phyloP scores from a whole-genome alignment of 2,888 invertebrate genomes.

The Heliconius sara region DNA sequence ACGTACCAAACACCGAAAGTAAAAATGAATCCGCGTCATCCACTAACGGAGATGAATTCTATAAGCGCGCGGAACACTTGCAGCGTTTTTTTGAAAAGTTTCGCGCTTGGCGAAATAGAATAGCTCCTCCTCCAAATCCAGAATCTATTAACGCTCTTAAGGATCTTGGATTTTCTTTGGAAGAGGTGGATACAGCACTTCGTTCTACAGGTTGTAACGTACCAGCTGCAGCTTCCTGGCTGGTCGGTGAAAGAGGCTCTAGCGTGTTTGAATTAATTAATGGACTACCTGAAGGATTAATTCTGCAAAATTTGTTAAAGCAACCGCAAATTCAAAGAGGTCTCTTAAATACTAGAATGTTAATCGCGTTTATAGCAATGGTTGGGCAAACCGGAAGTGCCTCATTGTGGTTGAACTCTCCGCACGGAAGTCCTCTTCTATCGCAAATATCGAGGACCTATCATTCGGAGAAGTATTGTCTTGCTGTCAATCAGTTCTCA shows the following conservation, averaged over 20 bases:
- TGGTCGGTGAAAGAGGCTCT: slow-evolving; percentile 75
- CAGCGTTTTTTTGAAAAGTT: slow-evolving; percentile 74
- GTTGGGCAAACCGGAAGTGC: slow-evolving; percentile 76
- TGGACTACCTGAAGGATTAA: slow-evolving; percentile 72
- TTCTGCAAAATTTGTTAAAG: slow-evolving; percentile 70
- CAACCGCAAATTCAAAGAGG: slow-evolving; percentile 78
- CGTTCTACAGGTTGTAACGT: slow-evolving; percentile 71
- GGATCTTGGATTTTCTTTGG: slow-evolving; percentile 68
- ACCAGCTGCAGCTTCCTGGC: slow-evolving; percentile 76
- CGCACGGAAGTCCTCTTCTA: slow-evolving; percentile 75
- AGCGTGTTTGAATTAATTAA: slow-evolving; percentile 75
- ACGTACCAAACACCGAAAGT: slow-evolving; percentile 46
- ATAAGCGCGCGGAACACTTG: slow-evolving; percentile 68
- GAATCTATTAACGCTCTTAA: slow-evolving; percentile 65
- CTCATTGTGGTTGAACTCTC: slow-evolving; percentile 75
- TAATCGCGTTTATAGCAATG: slow-evolving; percentile 78
- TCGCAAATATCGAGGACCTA: slow-evolving; percentile 79
- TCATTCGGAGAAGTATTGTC: slow-evolving; percentile 78
- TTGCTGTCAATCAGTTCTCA: slow-evolving; percentile 79
- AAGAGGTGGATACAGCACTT: slow-evolving; percentile 69
- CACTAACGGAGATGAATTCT: slow-evolving; percentile 55
- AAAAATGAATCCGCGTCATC: slow-evolving; percentile 38
- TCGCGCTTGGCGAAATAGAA: slow-evolving; percentile 66
- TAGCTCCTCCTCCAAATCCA: slow-evolving; percentile 66
- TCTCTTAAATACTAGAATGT: slow-evolving; percentile 74